A percentile compares a stretch with the other conserved stretches of the same genome.
These are phyloP conservation scores for Lissonota sp. DNA, from an alignment of 2,888 invertebrate genomes.

Conservation along the genomic window DNA sequence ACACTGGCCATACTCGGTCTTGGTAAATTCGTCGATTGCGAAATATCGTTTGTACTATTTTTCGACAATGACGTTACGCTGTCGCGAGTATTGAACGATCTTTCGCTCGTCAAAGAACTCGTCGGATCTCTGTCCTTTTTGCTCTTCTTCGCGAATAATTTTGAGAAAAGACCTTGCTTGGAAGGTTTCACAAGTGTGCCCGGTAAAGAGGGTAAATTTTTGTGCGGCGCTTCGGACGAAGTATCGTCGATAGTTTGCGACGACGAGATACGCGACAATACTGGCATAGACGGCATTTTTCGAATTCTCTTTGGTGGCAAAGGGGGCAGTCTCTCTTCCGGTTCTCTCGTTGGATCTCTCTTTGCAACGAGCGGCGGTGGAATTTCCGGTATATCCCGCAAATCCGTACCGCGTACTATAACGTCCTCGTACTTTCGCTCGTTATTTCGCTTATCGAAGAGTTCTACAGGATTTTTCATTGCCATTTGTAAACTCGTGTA, in stretches of 20 bases:
- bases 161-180: slow-evolving; percentile 88
- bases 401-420: slow-evolving; percentile 83
- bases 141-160: slow-evolving; percentile 86
- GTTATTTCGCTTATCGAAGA: slow-evolving; percentile 84
- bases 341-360: slow-evolving; percentile 84
- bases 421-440: slow-evolving; percentile 87
- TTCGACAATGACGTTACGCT: slow-evolving; percentile 67
- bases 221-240: slow-evolving; percentile 83
- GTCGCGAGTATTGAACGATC: slow-evolving; percentile 62
- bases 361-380: slow-evolving; percentile 79
- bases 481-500: slow-evolving; percentile 94
- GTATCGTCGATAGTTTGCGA: slow-evolving; percentile 68
- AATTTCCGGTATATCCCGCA: slow-evolving; percentile 71
- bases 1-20: slow-evolving; percentile 74
- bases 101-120: slow-evolving; percentile 63
- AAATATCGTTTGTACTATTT: slow-evolving; percentile 60
- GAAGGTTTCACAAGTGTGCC: slow-evolving; percentile 85
- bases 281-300: slow-evolving; percentile 81
- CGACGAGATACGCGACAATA: slow-evolving; percentile 76
- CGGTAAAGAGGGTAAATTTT: slow-evolving; percentile 86
- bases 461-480: slow-evolving; percentile 91
- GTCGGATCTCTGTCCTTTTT: slow-evolving; percentile 83
- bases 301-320: slow-evolving; percentile 90
- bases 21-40: slow-evolving; percentile 66
- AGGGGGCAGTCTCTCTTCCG: slow-evolving; percentile 89